Conservation (phyloP, 1,140 invertebrate genomes). For the Euborellia annulipes region DNA sequence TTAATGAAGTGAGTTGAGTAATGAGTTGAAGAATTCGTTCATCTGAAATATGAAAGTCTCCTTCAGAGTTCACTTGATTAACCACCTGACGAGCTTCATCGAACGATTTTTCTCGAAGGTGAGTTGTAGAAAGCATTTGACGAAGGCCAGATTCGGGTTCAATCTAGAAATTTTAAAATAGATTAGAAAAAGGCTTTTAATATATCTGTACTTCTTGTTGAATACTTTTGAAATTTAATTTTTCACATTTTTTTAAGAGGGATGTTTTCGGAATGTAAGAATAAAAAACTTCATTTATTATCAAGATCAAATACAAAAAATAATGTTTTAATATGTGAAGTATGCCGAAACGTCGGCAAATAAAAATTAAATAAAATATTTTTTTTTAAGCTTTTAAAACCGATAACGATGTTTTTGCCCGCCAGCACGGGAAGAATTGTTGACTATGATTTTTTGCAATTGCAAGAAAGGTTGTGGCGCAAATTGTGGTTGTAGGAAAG, state of each 20-base stretch:
- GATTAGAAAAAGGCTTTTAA: background rate
- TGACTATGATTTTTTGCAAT: too few relatives aligned
- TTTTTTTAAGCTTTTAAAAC: too few relatives aligned
- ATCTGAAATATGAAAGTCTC: slow-evolving; percentile 34
- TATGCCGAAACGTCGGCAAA: too few relatives aligned
- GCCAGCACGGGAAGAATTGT: too few relatives aligned
- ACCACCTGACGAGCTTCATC: slow-evolving; percentile 72
- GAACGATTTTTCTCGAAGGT: slow-evolving; percentile 69
- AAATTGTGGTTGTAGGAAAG: too few relatives aligned
- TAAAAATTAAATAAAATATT: too few relatives aligned
- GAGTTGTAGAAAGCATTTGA: slow-evolving; percentile 73
- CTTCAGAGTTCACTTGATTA: slow-evolving; percentile 48
- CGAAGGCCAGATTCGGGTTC: slow-evolving; percentile 74
- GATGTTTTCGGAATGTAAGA: too few relatives aligned
- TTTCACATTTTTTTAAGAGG: too few relatives aligned
- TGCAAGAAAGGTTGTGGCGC: too few relatives aligned
- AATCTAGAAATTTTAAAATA: slow-evolving; percentile 31
- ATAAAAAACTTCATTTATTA: too few relatives aligned
- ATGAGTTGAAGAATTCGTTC: slow-evolving; percentile 57
- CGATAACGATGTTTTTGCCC: too few relatives aligned
- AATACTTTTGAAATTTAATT: too few relatives aligned
- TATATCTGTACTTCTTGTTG: background rate
- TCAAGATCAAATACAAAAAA: background rate
- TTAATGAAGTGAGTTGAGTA: slow-evolving; percentile 72
- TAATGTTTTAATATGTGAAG: background rate